Evolutionary conservation across 2,113 vertebrate species (phyloP).

Genomic region (Turdus rufiventris): DNA sequence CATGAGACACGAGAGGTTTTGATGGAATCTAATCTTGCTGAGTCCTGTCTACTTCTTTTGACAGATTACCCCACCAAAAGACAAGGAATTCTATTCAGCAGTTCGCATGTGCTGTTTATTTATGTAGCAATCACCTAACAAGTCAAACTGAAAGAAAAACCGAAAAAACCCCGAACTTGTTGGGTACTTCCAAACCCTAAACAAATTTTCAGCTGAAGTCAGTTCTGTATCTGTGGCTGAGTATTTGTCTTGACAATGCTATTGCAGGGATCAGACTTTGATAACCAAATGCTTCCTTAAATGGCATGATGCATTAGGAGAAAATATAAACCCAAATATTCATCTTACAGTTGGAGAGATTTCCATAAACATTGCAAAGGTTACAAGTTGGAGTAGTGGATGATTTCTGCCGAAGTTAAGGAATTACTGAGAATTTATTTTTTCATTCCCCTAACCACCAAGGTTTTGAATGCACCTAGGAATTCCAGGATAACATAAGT

Average conservation of each 20-base stretch:
- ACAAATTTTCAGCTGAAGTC: neutral
- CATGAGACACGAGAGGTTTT: neutral
- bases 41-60: neutral
- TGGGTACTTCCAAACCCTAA: neutral
- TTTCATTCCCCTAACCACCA: neutral
- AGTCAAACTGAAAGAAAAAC: neutral
- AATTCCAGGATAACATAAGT: neutral
- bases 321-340: neutral
- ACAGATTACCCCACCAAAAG: neutral
- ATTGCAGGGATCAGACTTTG: neutral
- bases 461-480: neutral
- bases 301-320: neutral
- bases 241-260: neutral
- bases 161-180: neutral
- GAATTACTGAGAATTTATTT: neutral
- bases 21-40: neutral
- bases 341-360: neutral
- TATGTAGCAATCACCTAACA: neutral
- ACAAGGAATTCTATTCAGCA: neutral
- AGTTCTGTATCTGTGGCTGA: neutral
- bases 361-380: neutral
- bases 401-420: neutral
- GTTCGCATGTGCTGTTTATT: neutral
- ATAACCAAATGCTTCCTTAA: neutral
- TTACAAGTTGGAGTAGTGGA: neutral